Base-by-base conservation (phyloP, 2,888 invertebrate species). In the Venustoraphidia nigricollis region DNA sequence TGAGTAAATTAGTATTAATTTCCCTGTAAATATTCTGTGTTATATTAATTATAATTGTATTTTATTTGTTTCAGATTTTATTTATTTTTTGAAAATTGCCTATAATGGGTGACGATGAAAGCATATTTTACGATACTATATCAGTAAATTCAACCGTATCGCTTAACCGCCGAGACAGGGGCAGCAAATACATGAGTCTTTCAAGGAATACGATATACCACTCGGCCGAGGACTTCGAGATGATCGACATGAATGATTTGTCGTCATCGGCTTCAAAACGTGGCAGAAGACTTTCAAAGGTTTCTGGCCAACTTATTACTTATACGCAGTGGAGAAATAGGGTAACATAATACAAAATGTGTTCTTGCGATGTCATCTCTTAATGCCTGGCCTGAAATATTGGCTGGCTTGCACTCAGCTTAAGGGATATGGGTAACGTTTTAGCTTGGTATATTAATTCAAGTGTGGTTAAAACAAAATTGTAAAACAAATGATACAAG, bases 301-400 rank as follows among this genome's bases (percentile, higher is more conserved):
- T 73, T 66, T 68, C 71, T 69, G 69, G 63, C 62, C 66, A 66
- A 62, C 68, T 69, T 65, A 67, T 70, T 66, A 72, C 74, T 60
- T 75, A 75, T 68, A 67, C 69, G 66, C 72, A 75, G 68, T 75
- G 75, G 75, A 73, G 71, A 68, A 67, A 70, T 70, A 71, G 72
- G 75, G 75, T 75, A 75, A 65, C 56, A 53, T 52, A 46, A 44
- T 41, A 50, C 34, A 35, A 40, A 27, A 27, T 27, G 27, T 27
- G 27, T 27, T 11, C 46, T 27, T 27, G 27, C 27, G 27, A 27
- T 27, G 27, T 27, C 27, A 27, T 27, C 27, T 27, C 27, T 27
- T 27, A 27, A 27, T 27, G 27, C 27, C 27, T 27, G 27, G 27
- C 27, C 27, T 27, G 27, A 27, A 27, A 27, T 36, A 34, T 13